Percentiles rank a stretch among this genome's conserved stretches.
phyloP scores from a whole-genome alignment of 2,888 invertebrate genomes.

The Himalopsyche kuldschensis region DNA sequence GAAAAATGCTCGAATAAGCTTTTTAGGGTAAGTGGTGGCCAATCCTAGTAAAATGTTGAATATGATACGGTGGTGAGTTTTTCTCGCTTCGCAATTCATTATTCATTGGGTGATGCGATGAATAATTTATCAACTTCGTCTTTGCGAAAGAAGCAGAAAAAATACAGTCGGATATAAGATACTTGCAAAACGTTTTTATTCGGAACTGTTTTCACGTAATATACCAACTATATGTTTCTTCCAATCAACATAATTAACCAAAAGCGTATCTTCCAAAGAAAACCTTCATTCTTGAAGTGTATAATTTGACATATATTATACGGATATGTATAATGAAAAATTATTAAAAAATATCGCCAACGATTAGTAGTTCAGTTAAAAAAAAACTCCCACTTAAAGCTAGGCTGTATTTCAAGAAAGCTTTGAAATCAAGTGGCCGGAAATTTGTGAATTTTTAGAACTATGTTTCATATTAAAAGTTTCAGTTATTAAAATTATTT shows the following conservation, averaged over 20 bases:
- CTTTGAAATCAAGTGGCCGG: no score
- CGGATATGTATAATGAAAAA: no score
- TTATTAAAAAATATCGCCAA: background rate
- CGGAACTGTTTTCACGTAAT: background rate
- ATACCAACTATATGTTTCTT: background rate
- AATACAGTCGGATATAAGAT: background rate
- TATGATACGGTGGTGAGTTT: slow-evolving; percentile 1
- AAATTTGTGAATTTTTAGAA: no score
- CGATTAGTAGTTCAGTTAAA: no score
- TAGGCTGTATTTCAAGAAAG: no score
- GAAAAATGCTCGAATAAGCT: background rate
- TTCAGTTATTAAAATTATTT: no score
- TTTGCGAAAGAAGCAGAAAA: background rate
- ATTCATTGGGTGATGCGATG: slow-evolving; percentile 4
- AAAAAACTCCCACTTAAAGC: no score
- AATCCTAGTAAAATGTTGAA: background rate
- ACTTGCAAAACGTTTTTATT: background rate
- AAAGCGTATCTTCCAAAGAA: background rate
- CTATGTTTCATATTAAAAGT: no score
- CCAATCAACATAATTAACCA: background rate
- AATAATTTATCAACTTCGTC: background rate
- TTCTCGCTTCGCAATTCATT: slow-evolving; percentile 2
- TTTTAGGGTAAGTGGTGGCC: background rate
- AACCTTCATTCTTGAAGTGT: no score
- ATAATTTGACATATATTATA: no score